A percentile compares a stretch with the other conserved stretches of the same genome.
phyloP scores from a whole-genome alignment of 92 coral and sea anemone species.

The Porites divaricata region DNA sequence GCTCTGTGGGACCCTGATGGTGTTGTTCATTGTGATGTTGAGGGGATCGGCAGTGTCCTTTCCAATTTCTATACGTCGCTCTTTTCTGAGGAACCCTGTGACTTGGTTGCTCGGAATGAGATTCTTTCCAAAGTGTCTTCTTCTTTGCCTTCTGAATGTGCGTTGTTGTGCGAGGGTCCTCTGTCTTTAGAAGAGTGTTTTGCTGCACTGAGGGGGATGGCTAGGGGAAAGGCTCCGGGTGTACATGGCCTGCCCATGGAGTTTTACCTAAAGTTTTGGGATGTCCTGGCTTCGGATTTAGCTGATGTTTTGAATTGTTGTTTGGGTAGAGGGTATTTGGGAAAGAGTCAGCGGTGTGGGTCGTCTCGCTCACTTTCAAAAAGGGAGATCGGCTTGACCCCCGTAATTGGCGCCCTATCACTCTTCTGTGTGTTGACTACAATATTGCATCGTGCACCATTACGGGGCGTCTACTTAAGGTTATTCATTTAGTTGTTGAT shows the following conservation, averaged over 20 bases:
- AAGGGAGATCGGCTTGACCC: no score
- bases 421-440: slow-evolving; percentile 45
- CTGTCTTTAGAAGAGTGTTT: not conserved
- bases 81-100: no score
- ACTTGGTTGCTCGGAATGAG: not conserved
- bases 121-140: no score
- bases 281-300: not conserved
- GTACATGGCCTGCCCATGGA: not conserved
- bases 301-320: no score
- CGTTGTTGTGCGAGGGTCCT: slow-evolving; percentile 9
- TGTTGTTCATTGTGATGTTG: no score
- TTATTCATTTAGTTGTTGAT: slow-evolving; percentile 47
- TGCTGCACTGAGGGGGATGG: slow-evolving; percentile 21
- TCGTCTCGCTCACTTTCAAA: not conserved
- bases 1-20: not conserved
- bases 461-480: slow-evolving; percentile 47
- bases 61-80: no score
- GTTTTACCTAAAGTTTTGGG: not conserved
- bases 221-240: not conserved
- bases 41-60: no score
- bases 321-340: not conserved
- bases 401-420: slow-evolving; percentile 64
- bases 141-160: no score
- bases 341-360: not conserved
- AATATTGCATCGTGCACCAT: slow-evolving; percentile 54